Evolutionary conservation across 2,797 vertebrate species (phyloP).

Genomic region (Gambusia yucatana): DNA sequence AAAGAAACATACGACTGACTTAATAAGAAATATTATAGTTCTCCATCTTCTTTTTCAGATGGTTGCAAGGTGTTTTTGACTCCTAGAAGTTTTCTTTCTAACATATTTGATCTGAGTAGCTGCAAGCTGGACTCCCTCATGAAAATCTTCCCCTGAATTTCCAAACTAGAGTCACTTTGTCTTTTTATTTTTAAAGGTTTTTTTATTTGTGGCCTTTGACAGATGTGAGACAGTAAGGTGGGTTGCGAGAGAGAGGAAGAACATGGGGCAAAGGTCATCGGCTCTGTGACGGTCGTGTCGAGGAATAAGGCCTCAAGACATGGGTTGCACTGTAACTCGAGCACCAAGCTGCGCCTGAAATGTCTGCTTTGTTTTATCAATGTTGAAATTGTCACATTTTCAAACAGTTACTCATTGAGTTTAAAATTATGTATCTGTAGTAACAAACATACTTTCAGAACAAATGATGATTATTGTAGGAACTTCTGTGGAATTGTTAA

Average conservation of each 20-base stretch:
- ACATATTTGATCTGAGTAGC: not conserved
- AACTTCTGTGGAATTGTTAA: not conserved
- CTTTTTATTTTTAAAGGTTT: no score
- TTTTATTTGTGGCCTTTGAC: no score
- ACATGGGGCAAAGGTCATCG: no score
- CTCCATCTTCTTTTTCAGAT: not conserved
- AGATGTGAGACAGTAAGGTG: no score
- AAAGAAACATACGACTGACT: not conserved
- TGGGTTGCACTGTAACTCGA: no score
- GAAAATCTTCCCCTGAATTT: not conserved
- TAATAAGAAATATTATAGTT: not conserved
- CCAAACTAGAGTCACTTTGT: not conserved
- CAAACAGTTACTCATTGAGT: not conserved
- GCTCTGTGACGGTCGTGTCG: no score
- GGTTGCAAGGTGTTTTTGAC: not conserved
- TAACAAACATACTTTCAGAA: not conserved
- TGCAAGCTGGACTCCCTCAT: not conserved
- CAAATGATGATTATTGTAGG: not conserved
- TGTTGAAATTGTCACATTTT: not conserved
- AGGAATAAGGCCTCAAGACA: no score
- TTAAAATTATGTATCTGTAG: not conserved
- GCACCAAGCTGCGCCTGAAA: no score
- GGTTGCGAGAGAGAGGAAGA: no score
- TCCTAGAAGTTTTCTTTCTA: not conserved
- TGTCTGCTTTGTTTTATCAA: not conserved